Evolutionary conservation across 1,140 invertebrate species (phyloP).

Genomic region (Tetramorium alpestre): DNA sequence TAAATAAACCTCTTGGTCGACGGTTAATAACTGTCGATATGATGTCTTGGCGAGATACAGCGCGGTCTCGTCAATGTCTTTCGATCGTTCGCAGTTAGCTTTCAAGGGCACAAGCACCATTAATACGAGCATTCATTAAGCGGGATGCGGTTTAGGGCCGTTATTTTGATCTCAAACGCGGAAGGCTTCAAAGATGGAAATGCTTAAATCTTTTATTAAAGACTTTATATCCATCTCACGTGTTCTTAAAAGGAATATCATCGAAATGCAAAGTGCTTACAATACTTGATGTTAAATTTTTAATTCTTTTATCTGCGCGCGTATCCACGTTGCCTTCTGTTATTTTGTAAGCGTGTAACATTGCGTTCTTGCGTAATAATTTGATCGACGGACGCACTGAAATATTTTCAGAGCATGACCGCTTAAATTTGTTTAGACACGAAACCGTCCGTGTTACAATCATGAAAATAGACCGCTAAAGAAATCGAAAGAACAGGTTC

Average conservation of each 20-base stretch:
- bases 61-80: neutral
- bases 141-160: too few relatives aligned
- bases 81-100: neutral
- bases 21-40: constrained; percentile 52
- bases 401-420: neutral
- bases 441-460: neutral
- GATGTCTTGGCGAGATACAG: constrained; percentile 28
- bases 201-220: neutral
- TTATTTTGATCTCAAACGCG: neutral
- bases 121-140: neutral
- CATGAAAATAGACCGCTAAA: constrained; percentile 22
- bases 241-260: neutral
- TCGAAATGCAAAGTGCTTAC: neutral
- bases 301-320: neutral
- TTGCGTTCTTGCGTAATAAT: neutral
- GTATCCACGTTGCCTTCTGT: neutral
- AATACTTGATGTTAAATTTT: neutral
- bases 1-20: constrained; percentile 46
- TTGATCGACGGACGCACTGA: neutral
- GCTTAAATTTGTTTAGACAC: constrained; percentile 29
- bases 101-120: constrained; percentile 12
- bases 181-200: neutral
- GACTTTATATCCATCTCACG: neutral
- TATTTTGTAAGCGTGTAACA: neutral
- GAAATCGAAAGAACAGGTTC: neutral